Evolutionary conservation across 2,888 invertebrate genomes (phyloP), one percentile per base, ranked within the genome.

Genomic region (Helobdella robusta): DNA sequence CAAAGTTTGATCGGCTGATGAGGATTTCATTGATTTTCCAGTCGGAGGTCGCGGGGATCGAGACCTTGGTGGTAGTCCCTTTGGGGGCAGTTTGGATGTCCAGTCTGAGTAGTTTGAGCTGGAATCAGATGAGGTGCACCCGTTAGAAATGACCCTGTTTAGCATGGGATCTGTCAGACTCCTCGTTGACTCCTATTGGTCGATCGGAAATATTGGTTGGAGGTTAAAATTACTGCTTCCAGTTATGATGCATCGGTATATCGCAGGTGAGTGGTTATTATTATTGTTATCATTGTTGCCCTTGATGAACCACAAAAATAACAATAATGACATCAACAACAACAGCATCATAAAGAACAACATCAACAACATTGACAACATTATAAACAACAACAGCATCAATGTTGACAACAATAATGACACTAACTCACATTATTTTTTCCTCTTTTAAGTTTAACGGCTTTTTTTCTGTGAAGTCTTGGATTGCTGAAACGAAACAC

Each of bases 131-230:
- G n/a, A n/a, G n/a, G n/a, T n/a, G n/a, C n/a, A n/a, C n/a, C n/a
- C n/a, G n/a, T n/a, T n/a, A n/a, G n/a, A n/a, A n/a, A n/a, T n/a
- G n/a, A n/a, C n/a, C n/a, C n/a, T n/a, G 28, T 62, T 62, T 35
- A 62, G 25, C 23, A 50, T 62, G 11, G 62, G 62, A 34, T 62
- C 62, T 2, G 62, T 62, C 35, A 62, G 50, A 25, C 62, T 62
- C 34, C 62, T 46, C 15, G 20, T 62, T 15, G 25, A n/a, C 15
- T 50, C 50, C 62, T 62, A n/a, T 6, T 28, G 6, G 56, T 56
- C 8, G 25, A 5, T 52, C 11, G 11, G 44, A 40, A 40, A 11
- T 11, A 11, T 40, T 40, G 11, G 15, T 40, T 11, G 11, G 11
- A 40, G 15, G n/a, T 56, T 6, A 56, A 56, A 25, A 56, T 23